phyloP scores from a whole-genome alignment of 2,797 vertebrate genomes.

The Sebastes variabilis region DNA sequence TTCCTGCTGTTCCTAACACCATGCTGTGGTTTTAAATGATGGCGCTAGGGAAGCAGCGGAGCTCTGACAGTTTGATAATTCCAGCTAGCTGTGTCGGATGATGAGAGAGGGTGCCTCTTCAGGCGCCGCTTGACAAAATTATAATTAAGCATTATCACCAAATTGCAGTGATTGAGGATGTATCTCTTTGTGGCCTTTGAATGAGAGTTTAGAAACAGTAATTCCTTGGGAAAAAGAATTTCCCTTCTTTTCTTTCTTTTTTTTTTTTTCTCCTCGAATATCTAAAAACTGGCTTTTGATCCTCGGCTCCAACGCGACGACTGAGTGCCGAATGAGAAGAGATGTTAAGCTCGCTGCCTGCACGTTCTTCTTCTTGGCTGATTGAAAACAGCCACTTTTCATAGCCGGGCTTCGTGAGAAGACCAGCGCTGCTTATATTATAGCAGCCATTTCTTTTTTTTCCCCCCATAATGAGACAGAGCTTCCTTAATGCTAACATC shows the following conservation, averaged over 20 bases:
- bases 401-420: not conserved
- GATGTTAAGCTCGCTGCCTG: slow-evolving; percentile 11
- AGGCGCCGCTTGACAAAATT: slow-evolving; percentile 66
- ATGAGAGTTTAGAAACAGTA: slow-evolving; percentile 57
- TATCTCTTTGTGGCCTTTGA: slow-evolving; percentile 65
- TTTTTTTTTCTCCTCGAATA: slow-evolving; percentile 28
- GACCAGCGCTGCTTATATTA: not conserved
- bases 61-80: slow-evolving; percentile 56
- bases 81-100: slow-evolving; percentile 43
- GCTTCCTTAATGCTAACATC: slow-evolving; percentile 37
- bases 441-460: not conserved
- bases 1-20: slow-evolving; percentile 35
- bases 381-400: slow-evolving; percentile 30
- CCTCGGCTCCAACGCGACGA: not conserved
- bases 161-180: slow-evolving; percentile 69
- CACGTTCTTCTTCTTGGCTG: slow-evolving; percentile 9
- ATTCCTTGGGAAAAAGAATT: slow-evolving; percentile 42
- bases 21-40: slow-evolving; percentile 45
- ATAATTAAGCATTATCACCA: slow-evolving; percentile 73
- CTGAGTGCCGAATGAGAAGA: slow-evolving; percentile 15
- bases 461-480: not conserved
- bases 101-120: slow-evolving; percentile 56
- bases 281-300: slow-evolving; percentile 39
- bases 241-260: not conserved
- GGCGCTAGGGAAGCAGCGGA: slow-evolving; percentile 35